A percentile compares a stretch with the other conserved stretches of the same genome.
Conservation (phyloP, 2,888 invertebrate species). For the Leptodirus hochenwartii region DNA sequence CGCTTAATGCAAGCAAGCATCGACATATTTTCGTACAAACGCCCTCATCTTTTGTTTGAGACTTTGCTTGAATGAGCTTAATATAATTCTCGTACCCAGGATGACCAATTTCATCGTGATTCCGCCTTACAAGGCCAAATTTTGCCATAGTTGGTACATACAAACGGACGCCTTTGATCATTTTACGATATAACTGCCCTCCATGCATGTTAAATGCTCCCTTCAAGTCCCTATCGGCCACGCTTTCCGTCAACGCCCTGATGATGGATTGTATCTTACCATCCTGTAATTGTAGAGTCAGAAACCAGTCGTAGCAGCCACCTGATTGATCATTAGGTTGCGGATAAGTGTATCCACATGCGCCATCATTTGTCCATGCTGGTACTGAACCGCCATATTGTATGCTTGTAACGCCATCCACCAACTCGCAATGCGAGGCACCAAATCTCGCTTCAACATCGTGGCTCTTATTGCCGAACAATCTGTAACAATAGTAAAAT, state of each 20-base stretch:
- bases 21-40: constrained; percentile 23
- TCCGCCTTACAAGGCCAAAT: too few species aligned
- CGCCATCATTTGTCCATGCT: constrained; percentile 14
- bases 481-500: constrained; percentile 17
- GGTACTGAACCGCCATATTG: constrained; percentile 14
- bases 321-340: too few species aligned
- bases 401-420: constrained; percentile 15
- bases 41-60: constrained; percentile 20
- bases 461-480: constrained; percentile 9
- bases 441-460: constrained; percentile 2
- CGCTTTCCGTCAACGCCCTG: constrained; percentile 5
- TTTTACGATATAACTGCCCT: constrained; percentile 11
- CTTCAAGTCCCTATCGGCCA: constrained; percentile 9
- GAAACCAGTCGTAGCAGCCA: constrained; percentile 15
- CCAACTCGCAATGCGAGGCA: constrained; percentile 14
- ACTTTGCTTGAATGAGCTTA: too few species aligned
- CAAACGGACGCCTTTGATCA: too few species aligned
- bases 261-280: constrained; percentile 10
- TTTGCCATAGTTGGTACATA: too few species aligned
- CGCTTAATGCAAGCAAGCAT: constrained; percentile 22
- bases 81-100: too few species aligned
- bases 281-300: constrained; percentile 14
- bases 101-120: too few species aligned
- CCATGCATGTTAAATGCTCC: constrained; percentile 7
- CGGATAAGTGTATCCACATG: constrained; percentile 16